Conservation (phyloP, 1,140 invertebrate species). For the Achatina immaculata region DNA sequence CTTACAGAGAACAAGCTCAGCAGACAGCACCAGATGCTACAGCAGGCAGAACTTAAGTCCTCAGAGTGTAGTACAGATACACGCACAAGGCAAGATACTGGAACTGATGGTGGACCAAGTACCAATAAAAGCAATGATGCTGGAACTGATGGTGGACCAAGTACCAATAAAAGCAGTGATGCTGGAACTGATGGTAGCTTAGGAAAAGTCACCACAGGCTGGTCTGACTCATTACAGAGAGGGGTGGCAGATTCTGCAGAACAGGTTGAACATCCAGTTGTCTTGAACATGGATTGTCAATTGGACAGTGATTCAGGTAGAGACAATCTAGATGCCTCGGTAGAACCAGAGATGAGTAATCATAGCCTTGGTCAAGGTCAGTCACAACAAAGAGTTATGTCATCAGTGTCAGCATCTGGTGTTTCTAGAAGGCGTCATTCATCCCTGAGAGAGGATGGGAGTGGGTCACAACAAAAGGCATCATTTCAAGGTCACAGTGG, state of each 20-base stretch:
- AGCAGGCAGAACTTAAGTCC: not conserved
- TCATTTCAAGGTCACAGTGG: not conserved
- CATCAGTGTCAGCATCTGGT: not conserved
- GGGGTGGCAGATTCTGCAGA: not conserved
- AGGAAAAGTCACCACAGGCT: too few species aligned
- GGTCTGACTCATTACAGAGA: not conserved
- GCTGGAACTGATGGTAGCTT: not conserved
- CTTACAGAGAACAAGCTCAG: slow-evolving; percentile 63
- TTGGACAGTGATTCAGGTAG: slow-evolving; percentile 2
- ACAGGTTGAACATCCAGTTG: not conserved
- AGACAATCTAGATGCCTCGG: not conserved
- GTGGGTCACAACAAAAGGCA: not conserved
- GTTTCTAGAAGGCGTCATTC: not conserved
- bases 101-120: not conserved
- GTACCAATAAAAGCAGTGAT: slow-evolving; percentile 29
- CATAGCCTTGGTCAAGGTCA: not conserved
- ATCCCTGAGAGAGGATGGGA: not conserved
- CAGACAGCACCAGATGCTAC: slow-evolving; percentile 38
- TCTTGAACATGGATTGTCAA: not conserved
- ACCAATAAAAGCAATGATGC: slow-evolving; percentile 49
- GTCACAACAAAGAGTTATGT: too few species aligned
- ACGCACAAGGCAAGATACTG: not conserved
- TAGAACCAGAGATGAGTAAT: not conserved
- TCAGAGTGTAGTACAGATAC: not conserved
- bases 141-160: slow-evolving; percentile 53